These are phyloP conservation scores for Ispidina lecontei DNA, from an alignment of 2,797 vertebrate genomes.

Conservation along the genomic window DNA sequence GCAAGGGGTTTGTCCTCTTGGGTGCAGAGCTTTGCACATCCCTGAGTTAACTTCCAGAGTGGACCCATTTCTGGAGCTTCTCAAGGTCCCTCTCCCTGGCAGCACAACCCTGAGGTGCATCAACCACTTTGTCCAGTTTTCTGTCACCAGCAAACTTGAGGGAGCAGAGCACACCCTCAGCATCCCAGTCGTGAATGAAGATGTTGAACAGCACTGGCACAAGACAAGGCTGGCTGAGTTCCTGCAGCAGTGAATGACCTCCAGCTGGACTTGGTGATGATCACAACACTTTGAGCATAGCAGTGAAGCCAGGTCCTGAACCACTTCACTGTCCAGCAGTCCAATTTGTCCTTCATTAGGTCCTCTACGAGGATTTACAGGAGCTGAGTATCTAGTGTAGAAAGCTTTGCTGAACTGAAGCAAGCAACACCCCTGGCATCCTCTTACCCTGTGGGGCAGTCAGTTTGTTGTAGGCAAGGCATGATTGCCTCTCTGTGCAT, in stretches of 20 bases:
- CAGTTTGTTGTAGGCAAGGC: neutral
- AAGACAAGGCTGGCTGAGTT: neutral
- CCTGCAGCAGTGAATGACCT: neutral
- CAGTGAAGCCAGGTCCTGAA: neutral
- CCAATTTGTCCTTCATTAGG: neutral
- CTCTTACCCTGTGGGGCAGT: neutral
- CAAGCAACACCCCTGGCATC: neutral
- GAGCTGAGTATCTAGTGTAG: neutral
- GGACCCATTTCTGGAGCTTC: neutral
- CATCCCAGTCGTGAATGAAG: neutral
- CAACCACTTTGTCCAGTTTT: neutral
- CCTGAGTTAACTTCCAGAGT: accelerated
- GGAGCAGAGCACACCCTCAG: neutral
- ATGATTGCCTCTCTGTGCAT: neutral
- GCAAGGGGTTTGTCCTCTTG: neutral
- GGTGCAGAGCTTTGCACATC: neutral
- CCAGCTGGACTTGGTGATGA: neutral
- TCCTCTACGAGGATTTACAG: neutral
- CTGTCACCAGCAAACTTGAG: neutral
- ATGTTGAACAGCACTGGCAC: too few species aligned
- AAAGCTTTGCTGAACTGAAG: neutral
- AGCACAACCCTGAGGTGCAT: neutral
- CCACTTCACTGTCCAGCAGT: neutral
- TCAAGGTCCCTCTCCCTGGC: neutral
- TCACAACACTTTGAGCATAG: neutral